Base-by-base conservation (phyloP, 2,113 vertebrate species). In the pig (Sus scrofa) region DNA sequence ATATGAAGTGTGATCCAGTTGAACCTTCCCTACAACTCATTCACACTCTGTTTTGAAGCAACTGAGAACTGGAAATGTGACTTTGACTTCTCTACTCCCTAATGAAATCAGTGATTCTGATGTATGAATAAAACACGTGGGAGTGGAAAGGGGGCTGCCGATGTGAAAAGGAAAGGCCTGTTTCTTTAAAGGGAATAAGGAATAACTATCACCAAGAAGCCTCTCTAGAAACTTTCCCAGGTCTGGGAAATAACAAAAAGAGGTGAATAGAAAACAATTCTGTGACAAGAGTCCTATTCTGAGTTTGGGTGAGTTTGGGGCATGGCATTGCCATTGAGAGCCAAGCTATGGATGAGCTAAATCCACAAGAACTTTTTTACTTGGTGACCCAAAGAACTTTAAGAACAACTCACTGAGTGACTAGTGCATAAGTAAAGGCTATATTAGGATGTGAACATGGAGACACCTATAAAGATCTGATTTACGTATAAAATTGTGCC, bases 381-480 rank as follows among this genome's bases (percentile, higher is more conserved):
- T 74, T 85, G 67, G 75, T 63, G 86, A 96, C 65, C 88, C 56
- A 39, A 81, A 56, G 44, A 84, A 75, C 24, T 39, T 94, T 22
- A n/a, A 58, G 30, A 95, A 32, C 13, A 26, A 89, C n/a, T 91
- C 39, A 63, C 18, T 34, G 50, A 37, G 70, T 94, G 74, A 92
- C 87, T 71, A 32, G 79, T 85, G 11, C 34, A 95, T 37, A 92
- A 92, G 54, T 87, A 94, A 83, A 73, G n/a, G 62, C 85, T 95
- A 90, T 97, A 95, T 97, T 96, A 18, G 16, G 81, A 88, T 90
- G n/a, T 65, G 20, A 71, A 96, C 75, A 93, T 82, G 65, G 88
- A 94, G 44, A 70, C 74, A 54, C 92, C 84, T 94, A 96, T 94
- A 91, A 85, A 94, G 89, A 94, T 94, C 67, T 97, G 97, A 97